Conservation (phyloP, 2,888 invertebrate species). For the Idaea biselata region DNA sequence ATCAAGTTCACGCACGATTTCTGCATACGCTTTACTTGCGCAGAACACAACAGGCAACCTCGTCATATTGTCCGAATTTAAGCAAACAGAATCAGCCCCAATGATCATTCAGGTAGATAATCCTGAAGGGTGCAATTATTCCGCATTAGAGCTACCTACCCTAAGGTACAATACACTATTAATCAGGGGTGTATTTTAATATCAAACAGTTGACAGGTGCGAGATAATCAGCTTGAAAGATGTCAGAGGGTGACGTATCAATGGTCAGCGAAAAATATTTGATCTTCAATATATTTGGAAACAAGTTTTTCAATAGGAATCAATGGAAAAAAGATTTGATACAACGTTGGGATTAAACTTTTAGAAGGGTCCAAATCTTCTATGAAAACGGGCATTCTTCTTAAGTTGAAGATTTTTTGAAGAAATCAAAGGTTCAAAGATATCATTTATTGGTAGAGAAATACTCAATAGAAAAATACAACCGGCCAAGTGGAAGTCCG, state of each 20-base stretch:
- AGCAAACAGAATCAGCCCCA: neutral
- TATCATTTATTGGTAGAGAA: neutral
- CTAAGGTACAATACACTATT: conserved; percentile 23
- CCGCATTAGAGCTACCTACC: conserved; percentile 45
- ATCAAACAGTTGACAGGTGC: conserved; percentile 62
- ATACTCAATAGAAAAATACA: no score
- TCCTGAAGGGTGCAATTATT: conserved; percentile 67
- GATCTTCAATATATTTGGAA: conserved; percentile 6
- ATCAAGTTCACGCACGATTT: no score
- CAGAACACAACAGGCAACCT: no score
- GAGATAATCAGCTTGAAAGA: conserved; percentile 55
- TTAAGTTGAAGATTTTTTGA: neutral
- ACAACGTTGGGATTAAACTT: neutral
- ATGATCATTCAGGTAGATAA: conserved; percentile 70
- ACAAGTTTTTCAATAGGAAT: neutral
- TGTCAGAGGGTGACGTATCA: conserved; percentile 52
- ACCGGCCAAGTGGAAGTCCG: no score
- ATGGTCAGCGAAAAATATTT: conserved; percentile 31
- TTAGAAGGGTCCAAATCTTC: neutral
- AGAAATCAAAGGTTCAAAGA: neutral
- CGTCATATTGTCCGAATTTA: neutral
- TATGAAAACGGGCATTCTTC: neutral
- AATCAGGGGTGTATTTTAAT: conserved; percentile 44
- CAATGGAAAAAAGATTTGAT: neutral
- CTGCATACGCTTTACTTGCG: no score